Evolutionary conservation across 2,888 invertebrate species (phyloP).

Genomic region (Malachius bipustulatus): DNA sequence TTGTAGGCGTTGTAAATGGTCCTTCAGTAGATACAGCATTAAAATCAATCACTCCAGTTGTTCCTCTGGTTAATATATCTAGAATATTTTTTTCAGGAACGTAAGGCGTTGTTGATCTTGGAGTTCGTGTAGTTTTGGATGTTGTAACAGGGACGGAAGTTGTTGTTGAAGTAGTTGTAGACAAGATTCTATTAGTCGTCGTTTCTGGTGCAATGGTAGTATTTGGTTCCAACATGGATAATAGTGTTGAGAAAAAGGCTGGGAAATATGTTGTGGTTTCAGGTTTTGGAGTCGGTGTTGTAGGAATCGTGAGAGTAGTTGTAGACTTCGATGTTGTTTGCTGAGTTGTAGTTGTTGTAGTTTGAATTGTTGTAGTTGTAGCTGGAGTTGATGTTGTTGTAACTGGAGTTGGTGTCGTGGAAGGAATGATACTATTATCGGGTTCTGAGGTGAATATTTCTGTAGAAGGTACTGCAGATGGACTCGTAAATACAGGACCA

Average conservation of each 20-base stretch:
- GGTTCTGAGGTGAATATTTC: too few species aligned
- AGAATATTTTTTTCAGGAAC: constrained; percentile 2
- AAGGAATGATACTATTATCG: too few species aligned
- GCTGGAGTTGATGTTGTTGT: constrained; percentile 7
- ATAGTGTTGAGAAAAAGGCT: constrained; percentile 4
- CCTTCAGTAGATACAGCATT: constrained; percentile 25
- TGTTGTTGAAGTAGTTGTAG: constrained; percentile 7
- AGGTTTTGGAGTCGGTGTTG: constrained; percentile 11
- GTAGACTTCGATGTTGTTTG: constrained; percentile 19
- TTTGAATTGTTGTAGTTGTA: constrained; percentile 11
- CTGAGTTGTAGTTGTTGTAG: constrained; percentile 22
- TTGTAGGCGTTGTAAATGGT: too few species aligned
- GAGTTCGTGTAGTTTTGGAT: constrained; percentile 8
- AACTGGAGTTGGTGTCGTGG: too few species aligned
- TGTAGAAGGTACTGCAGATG: too few species aligned
- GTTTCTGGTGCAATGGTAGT: constrained; percentile 11
- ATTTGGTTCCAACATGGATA: constrained; percentile 8
- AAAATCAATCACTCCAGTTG: constrained; percentile 26
- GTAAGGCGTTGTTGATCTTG: constrained; percentile 22
- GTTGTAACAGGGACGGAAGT: constrained; percentile 10
- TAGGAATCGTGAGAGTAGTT: constrained; percentile 14
- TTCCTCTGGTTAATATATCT: constrained; percentile 6
- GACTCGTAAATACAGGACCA: too few species aligned
- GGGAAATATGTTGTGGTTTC: constrained; percentile 3
- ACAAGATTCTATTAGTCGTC: background rate